Base-by-base conservation (phyloP, 2,113 vertebrate genomes). In the Chaenocephalus aceratus region DNA sequence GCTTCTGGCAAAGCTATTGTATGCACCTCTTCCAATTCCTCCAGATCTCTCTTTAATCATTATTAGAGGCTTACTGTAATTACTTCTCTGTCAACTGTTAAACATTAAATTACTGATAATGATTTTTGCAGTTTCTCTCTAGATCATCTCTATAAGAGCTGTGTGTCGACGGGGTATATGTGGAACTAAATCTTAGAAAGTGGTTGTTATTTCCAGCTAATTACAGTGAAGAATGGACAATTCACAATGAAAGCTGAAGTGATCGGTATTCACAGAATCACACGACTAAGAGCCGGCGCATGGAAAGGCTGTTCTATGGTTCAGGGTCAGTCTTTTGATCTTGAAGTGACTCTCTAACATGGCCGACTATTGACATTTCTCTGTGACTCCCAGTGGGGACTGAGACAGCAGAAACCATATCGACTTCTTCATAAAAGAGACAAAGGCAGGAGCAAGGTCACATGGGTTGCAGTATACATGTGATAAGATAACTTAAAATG, bases 241-340 rank as follows among this genome's bases (percentile, higher is more conserved):
- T 68, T n/a, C 0, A 36, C 67, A 83, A 68, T 60, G 26, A 70
- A 80, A 74, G 68, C 36, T 5, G 0, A 51, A 67, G 49, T 51
- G 6, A 77, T 89, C 80, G 77, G 74, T 82, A 83, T 85, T 86
- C 83, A 58, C 36, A 65, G 76, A 65, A 44, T 75, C 49, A 23
- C 60, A 23, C 41, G 8, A 26, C 48, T 66, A 45, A 54, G 15
- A 74, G 61, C 46, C 4, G 11, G 18, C 30, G 65, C 53, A 21
- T 58, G 67, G 62, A 76, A 9, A n/a, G 75, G 36, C 69, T 61
- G 65, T 74, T 57, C 56, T 58, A 64, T 59, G 21, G 65, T 73
- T 79, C 65, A 79, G 76, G 62, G 75, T 91, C 68, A 74, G 63
- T 52, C 84, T 84, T 80, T 71, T 72, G 79, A 89, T 82, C 81